Evolutionary conservation across 2,113 vertebrate genomes (phyloP), one percentile per base, ranked within the genome.

Genomic region (Patagioenas fasciata): DNA sequence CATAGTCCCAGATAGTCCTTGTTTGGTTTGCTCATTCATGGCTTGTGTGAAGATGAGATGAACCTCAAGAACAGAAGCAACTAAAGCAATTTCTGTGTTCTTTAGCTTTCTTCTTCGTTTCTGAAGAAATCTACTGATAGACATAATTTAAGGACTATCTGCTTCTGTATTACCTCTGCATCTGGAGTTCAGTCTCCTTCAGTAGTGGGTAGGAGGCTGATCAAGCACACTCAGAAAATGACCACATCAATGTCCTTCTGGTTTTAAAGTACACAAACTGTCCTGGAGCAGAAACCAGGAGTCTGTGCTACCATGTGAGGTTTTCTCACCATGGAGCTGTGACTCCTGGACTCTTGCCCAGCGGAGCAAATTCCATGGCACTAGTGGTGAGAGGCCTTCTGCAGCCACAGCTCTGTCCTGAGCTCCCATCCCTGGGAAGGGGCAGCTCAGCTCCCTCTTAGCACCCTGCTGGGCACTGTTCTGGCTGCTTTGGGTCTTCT

Each of bases 391-490:
- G 9, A 1, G 4, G 13, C 13, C 10, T 58, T 38, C 61, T 67
- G n/a, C 28, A 42, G 53, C 38, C 34, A 47, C 29, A 82, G 79
- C 53, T 85, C 44, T 81, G 42, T 62, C 61, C 34, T 75, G 9
- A 32, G 32, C 54, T 69, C 25, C 1, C 4, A 36, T 23, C 15
- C 11, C 20, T 48, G 40, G 50, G 54, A 65, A 61, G 10, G 54
- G 65, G 21, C 13, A 40, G 73, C 85, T 70, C 56, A 54, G 47
- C 65, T 74, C 19, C 5, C 53, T 51, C 40, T 24, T 6, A n/a
- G 71, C 56, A 36, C 42, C 20, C 28, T 44, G 2, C 10, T 58
- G 15, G 13, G 6, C 0, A 1, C 50, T 0, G 0, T 26, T 60
- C 60, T 40, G 40, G 11, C 29, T 74, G 54, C 5, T 7, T 60